Percentiles rank a stretch among this genome's conserved stretches.
phyloP scores from a whole-genome alignment of 1,140 invertebrate genomes.

The Pseudomyrmex cubaensis region DNA sequence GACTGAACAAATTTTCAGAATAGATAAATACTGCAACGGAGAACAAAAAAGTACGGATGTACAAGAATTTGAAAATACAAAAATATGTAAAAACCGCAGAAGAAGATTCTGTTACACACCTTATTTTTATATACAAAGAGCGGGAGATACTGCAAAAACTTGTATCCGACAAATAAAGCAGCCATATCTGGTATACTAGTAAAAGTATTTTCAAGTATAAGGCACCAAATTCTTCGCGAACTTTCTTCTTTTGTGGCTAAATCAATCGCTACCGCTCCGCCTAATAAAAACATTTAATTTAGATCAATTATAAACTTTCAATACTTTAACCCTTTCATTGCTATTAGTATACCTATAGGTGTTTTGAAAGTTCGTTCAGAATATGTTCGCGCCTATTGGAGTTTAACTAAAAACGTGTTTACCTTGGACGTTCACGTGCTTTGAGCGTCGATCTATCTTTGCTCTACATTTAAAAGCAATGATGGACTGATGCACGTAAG shows the following conservation, averaged over 20 bases:
- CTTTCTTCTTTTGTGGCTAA: conserved; percentile 91
- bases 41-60: conserved; percentile 33
- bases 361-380: no score
- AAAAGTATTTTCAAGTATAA: conserved; percentile 98
- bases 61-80: conserved; percentile 27
- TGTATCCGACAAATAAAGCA: conserved; percentile 89
- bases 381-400: no score
- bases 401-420: no score
- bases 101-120: conserved; percentile 82
- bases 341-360: no score
- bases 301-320: neutral
- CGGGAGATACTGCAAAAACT: conserved; percentile 90
- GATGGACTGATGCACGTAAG: no score
- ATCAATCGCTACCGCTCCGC: conserved; percentile 95
- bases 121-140: conserved; percentile 93
- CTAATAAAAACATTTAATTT: conserved; percentile 81
- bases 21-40: conserved; percentile 89
- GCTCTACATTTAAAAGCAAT: no score
- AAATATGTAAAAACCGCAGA: neutral
- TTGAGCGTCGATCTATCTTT: no score
- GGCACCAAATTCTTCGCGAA: conserved; percentile 91
- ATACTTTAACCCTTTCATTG: no score
- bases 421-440: no score
- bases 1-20: conserved; percentile 89
- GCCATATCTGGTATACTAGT: conserved; percentile 97